Evolutionary conservation across 2,888 invertebrate species (phyloP).

Genomic region (Agrotis segetum): DNA sequence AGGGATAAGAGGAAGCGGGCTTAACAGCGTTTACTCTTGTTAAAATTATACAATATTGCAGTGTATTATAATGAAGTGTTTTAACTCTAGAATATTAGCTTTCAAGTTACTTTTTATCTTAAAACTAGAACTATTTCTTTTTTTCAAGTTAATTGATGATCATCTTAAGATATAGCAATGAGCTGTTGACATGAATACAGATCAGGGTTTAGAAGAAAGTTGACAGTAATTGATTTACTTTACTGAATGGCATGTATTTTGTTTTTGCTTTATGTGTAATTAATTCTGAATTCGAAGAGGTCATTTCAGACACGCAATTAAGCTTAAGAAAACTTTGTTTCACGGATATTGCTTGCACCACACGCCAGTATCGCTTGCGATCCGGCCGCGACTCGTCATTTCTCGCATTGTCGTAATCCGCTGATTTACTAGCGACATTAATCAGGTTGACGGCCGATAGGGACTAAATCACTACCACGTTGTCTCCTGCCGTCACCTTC

Average conservation of each 20-base stretch:
- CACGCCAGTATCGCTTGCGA: slow-evolving; percentile 80
- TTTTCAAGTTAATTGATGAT: too few relatives aligned
- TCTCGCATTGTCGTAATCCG: slow-evolving; percentile 91
- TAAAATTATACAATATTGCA: too few relatives aligned
- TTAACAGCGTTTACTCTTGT: too few relatives aligned
- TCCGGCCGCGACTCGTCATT: slow-evolving; percentile 90
- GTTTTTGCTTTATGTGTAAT: background rate
- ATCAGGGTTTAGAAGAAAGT: background rate
- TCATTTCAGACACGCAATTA: too few relatives aligned
- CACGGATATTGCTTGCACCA: slow-evolving; percentile 60
- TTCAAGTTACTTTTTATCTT: too few relatives aligned
- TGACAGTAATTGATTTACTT: background rate
- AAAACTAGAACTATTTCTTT: too few relatives aligned
- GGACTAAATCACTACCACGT: slow-evolving; percentile 88
- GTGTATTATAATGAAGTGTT: too few relatives aligned
- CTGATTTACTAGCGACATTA: slow-evolving; percentile 91
- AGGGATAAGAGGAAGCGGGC: slow-evolving; percentile 68
- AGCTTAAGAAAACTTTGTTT: background rate
- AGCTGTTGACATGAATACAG: too few relatives aligned
- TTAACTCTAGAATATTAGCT: too few relatives aligned
- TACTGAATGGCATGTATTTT: background rate
- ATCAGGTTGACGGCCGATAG: slow-evolving; percentile 91
- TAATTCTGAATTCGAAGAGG: too few relatives aligned
- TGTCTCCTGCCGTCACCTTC: slow-evolving; percentile 73
- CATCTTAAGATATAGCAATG: too few relatives aligned